Conservation (phyloP, 2,797 vertebrate genomes). For the Spinus olivaceus region DNA sequence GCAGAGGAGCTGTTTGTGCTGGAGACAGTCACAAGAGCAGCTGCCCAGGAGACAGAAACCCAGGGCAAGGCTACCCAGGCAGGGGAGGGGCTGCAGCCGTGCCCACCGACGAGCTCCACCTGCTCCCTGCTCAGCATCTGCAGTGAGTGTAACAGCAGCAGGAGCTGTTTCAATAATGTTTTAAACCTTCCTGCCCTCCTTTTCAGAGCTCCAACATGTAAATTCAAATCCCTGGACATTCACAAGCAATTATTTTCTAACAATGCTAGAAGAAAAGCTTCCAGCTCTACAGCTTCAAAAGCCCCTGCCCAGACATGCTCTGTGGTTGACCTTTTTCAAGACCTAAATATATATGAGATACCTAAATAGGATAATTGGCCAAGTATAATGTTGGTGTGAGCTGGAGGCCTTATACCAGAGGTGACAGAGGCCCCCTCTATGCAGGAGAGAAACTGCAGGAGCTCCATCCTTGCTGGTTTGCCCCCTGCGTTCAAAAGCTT, state of each 20-base stretch:
- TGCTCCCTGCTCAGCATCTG: background rate
- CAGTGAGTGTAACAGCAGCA: background rate
- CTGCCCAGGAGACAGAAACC: background rate
- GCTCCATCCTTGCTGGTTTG: conserved; percentile 64
- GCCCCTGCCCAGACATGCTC: background rate
- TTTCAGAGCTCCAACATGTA: conserved; percentile 16
- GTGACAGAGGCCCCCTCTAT: background rate
- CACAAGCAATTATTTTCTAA: conserved; percentile 60
- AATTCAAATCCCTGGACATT: conserved; percentile 33
- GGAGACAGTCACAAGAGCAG: background rate
- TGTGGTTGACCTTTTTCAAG: conserved; percentile 51
- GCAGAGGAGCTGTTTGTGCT: background rate
- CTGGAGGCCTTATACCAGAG: background rate
- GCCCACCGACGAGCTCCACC: background rate
- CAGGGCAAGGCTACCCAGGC: background rate
- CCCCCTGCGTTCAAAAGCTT: conserved; percentile 53
- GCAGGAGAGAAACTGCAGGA: conserved; percentile 40
- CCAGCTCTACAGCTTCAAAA: conserved; percentile 47
- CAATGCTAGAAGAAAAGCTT: conserved; percentile 48
- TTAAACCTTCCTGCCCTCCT: conserved; percentile 34
- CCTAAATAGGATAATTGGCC: conserved; percentile 42
- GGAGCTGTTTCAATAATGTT: conserved; percentile 14
- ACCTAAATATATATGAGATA: conserved; percentile 24
- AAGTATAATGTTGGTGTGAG: background rate
- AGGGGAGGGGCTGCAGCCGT: background rate